Percentiles rank a stretch among this genome's conserved stretches.
Evolutionary conservation across 2,888 invertebrate genomes (phyloP).

Genomic region (Spialia ferax): DNA sequence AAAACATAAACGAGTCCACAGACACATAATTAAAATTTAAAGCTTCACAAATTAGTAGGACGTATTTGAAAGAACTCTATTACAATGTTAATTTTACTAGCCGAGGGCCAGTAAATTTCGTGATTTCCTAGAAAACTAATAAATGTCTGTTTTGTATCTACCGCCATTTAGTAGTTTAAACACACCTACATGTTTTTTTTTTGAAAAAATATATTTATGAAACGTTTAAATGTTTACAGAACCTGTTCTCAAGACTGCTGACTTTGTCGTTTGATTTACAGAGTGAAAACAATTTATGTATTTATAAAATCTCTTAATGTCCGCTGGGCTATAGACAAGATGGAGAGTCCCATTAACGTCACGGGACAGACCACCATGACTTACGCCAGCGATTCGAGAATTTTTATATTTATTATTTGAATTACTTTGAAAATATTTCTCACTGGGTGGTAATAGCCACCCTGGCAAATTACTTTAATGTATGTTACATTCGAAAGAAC

Average conservation of each 20-base stretch:
- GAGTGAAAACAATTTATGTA: constrained; percentile 38
- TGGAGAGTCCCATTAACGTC: constrained; percentile 39
- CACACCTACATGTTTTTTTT: background rate
- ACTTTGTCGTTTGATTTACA: constrained; percentile 23
- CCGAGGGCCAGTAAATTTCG: background rate
- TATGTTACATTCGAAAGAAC: too few relatives aligned
- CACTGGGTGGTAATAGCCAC: constrained; percentile 10
- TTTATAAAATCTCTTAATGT: constrained; percentile 26
- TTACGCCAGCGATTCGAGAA: constrained; percentile 7
- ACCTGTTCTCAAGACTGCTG: constrained; percentile 9
- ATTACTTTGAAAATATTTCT: constrained; percentile 9
- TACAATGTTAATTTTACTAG: background rate
- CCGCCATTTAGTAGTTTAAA: background rate
- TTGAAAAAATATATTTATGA: constrained; percentile 11
- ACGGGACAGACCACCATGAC: constrained; percentile 29
- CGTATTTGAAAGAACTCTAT: background rate
- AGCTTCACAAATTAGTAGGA: background rate
- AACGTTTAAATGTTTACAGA: constrained; percentile 24
- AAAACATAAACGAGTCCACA: background rate
- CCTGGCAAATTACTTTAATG: constrained; percentile 29
- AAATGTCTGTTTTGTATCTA: background rate
- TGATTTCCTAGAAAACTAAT: background rate
- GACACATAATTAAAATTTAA: background rate
- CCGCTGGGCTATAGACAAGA: constrained; percentile 30
- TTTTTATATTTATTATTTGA: constrained; percentile 12